Evolutionary conservation across 2,797 vertebrate genomes (phyloP).

Genomic region (Sebastiscus albofasciatus): DNA sequence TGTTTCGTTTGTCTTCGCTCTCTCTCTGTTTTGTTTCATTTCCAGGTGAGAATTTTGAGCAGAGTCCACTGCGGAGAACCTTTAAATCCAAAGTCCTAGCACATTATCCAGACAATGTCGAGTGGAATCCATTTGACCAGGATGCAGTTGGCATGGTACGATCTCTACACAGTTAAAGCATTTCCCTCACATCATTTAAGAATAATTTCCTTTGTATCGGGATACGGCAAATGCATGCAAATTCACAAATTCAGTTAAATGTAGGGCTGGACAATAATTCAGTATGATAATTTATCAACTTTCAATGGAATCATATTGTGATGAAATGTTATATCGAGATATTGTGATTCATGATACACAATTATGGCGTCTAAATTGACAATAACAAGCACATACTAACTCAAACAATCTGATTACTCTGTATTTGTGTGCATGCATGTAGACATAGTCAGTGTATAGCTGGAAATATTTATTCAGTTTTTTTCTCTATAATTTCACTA

Average conservation of each 20-base stretch:
- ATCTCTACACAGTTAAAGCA: background rate
- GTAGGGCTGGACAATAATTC: too few species aligned
- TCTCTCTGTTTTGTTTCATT: conserved; percentile 36
- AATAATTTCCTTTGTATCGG: background rate
- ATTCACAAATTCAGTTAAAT: background rate
- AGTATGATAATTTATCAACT: too few species aligned
- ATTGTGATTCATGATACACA: too few species aligned
- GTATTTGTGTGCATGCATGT: too few species aligned
- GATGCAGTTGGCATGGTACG: conserved; percentile 99
- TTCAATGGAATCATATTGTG: too few species aligned
- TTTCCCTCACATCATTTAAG: background rate
- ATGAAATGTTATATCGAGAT: too few species aligned
- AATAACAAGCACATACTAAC: too few species aligned
- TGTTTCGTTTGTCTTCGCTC: background rate
- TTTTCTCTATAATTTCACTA: too few species aligned
- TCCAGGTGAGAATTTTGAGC: conserved; percentile 99
- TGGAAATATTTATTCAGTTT: too few species aligned
- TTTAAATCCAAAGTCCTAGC: conserved; percentile 99
- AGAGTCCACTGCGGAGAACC: conserved; percentile 96
- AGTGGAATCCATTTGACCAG: conserved; percentile 99
- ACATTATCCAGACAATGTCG: conserved; percentile 97
- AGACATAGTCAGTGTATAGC: too few species aligned
- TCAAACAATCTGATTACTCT: too few species aligned
- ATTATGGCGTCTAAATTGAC: too few species aligned
- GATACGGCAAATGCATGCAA: background rate